Percentiles rank a stretch among this genome's conserved stretches.
These are phyloP conservation scores for Misgurnus mizolepis DNA, from an alignment of 2,113 vertebrate species.

Conservation along the genomic window DNA sequence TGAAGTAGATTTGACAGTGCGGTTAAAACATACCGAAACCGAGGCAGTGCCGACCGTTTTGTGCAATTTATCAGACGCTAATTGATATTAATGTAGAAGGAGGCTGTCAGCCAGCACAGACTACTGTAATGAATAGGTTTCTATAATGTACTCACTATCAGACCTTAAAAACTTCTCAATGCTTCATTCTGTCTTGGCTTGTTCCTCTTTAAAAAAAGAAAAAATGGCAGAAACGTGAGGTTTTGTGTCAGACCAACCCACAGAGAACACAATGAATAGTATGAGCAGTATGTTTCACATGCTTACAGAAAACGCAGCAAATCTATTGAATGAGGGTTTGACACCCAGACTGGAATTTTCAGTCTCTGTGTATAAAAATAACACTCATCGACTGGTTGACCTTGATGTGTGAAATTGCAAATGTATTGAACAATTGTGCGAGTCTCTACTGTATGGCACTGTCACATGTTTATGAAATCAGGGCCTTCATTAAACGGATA, in stretches of 20 bases:
- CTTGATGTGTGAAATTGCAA: slow-evolving; percentile 57
- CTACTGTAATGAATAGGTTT: slow-evolving; percentile 52
- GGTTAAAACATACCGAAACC: slow-evolving; percentile 46
- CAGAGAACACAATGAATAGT: slow-evolving; percentile 27
- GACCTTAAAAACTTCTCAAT: slow-evolving; percentile 43
- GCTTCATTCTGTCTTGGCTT: slow-evolving; percentile 28
- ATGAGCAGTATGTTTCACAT: slow-evolving; percentile 12
- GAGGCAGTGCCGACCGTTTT: slow-evolving; percentile 33
- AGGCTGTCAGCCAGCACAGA: slow-evolving; percentile 41
- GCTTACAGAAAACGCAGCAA: slow-evolving; percentile 35
- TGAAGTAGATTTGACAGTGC: slow-evolving; percentile 43
- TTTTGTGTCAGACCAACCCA: slow-evolving; percentile 37
- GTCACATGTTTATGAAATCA: background rate
- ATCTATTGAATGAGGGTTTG: slow-evolving; percentile 28
- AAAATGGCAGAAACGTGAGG: slow-evolving; percentile 19
- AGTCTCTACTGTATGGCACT: slow-evolving; percentile 55
- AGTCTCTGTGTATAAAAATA: slow-evolving; percentile 18
- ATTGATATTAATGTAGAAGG: slow-evolving; percentile 63
- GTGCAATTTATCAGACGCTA: slow-evolving; percentile 52
- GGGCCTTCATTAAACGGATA: slow-evolving; percentile 63
- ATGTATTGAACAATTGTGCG: slow-evolving; percentile 42
- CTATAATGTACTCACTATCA: slow-evolving; percentile 52
- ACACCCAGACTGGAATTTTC: slow-evolving; percentile 32
- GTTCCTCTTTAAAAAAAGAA: background rate
- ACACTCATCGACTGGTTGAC: slow-evolving; percentile 65